Evolutionary conservation across 2,888 invertebrate species (phyloP), one percentile per base, ranked within the genome.

Genomic region (Sminthurinus aureus): DNA sequence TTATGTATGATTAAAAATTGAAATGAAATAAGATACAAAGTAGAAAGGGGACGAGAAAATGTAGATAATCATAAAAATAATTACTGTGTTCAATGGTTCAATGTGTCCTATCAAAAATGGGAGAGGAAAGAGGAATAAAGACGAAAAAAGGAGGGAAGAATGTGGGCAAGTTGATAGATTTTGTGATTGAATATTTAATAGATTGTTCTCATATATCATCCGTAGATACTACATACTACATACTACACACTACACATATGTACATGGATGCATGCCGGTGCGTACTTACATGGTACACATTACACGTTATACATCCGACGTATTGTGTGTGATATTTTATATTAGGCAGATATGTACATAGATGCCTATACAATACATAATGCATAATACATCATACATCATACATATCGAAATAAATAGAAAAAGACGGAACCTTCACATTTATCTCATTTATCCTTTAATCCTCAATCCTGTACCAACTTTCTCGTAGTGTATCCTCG

Each of bases 111-210:
- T 18, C 22, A 20, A 11, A 20, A 67, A 67, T 8, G 8, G n/a
- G 9, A 64, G 64, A 64, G 64, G 18, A 22, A 20, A n/a, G 20
- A n/a, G 22, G 22, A 67, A 67, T 8, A n/a, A 20, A 11, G 67
- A 64, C 18, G 8, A 9, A 64, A 18, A 4, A n/a, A 64, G 64
- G 64, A 22, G 2, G 67, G 67, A 67, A n/a, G 67, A n/a, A 22
- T n/a, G 67, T 11, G n/a, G 67, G n/a, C 8, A 71, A 71, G 71
- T 71, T 71, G 24, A 71, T 71, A 22, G 71, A 24, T 13, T 71
- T 71, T 24, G 24, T 71, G 22, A 24, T 24, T 71, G 24, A 71
- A 71, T 71, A 13, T 22, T 71, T 20, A 71, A 71, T 71, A 26
- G 24, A 26, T 13, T 24, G 71, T 71, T 71, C 69, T 22, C n/a